Evolutionary conservation across 1,140 invertebrate genomes (phyloP).

Genomic region (Bradysia coprophila): DNA sequence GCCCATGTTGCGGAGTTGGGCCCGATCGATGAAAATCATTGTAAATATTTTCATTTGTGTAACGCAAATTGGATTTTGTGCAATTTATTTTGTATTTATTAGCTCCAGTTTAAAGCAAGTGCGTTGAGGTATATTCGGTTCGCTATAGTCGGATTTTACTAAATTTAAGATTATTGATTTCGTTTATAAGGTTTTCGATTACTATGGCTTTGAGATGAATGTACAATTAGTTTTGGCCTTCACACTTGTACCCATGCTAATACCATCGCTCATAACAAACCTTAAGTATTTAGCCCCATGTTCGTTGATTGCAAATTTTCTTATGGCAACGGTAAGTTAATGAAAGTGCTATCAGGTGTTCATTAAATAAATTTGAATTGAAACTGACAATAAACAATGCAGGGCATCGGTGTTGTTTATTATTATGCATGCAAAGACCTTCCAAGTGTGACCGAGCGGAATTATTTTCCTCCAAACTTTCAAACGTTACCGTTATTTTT

Average conservation of each 20-base stretch:
- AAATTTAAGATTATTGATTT: not conserved
- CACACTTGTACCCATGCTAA: constrained; percentile 46
- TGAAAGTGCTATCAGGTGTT: not conserved
- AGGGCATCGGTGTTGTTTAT: constrained; percentile 42
- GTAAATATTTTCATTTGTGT: constrained; percentile 68
- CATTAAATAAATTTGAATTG: not conserved
- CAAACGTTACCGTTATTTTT: constrained; percentile 47
- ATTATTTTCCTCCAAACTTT: constrained; percentile 32
- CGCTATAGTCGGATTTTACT: too few relatives aligned
- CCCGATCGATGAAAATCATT: constrained; percentile 36
- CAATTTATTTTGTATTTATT: constrained; percentile 87
- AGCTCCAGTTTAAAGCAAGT: constrained; percentile 63
- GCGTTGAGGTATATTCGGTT: constrained; percentile 5
- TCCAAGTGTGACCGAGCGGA: constrained; percentile 32
- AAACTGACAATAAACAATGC: not conserved
- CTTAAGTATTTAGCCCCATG: constrained; percentile 54
- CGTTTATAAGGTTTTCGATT: constrained; percentile 34
- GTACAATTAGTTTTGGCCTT: constrained; percentile 51
- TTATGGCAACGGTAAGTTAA: constrained; percentile 29
- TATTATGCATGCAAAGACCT: constrained; percentile 49
- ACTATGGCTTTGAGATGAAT: constrained; percentile 34
- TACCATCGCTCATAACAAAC: constrained; percentile 55
- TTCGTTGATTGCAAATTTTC: constrained; percentile 48
- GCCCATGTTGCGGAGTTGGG: constrained; percentile 31
- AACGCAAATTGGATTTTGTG: constrained; percentile 88